Percentiles rank a stretch among this genome's conserved stretches.
Evolutionary conservation across 2,113 vertebrate genomes (phyloP).

Genomic region (Ceratotherium simum): DNA sequence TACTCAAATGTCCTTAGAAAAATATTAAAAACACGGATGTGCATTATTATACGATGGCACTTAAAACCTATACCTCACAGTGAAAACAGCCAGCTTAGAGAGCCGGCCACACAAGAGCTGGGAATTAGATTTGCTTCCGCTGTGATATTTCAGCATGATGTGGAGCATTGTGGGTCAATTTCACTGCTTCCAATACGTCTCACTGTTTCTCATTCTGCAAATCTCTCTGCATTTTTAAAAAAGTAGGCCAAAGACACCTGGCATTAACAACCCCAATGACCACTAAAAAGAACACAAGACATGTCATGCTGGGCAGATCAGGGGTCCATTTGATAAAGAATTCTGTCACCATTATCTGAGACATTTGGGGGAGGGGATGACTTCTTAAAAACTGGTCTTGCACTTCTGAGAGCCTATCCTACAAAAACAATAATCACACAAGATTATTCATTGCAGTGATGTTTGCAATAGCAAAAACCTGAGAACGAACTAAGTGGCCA

Average conservation of each 20-base stretch:
- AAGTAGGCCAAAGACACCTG: neutral
- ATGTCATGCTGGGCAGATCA: neutral
- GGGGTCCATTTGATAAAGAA: neutral
- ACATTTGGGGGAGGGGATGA: neutral
- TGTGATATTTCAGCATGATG: neutral
- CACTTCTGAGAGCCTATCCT: neutral
- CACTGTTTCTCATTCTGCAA: neutral
- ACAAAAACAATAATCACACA: neutral
- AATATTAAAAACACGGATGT: conserved; percentile 45
- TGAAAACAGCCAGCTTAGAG: neutral
- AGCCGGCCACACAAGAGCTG: neutral
- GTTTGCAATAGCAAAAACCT: conserved; percentile 10
- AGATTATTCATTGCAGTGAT: neutral
- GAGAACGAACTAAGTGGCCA: neutral
- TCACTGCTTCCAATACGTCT: neutral
- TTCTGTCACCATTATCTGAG: neutral
- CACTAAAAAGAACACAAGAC: neutral
- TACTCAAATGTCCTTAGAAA: conserved; percentile 58
- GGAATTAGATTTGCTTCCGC: neutral
- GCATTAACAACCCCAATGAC: neutral
- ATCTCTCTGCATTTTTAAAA: neutral
- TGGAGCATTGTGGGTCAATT: neutral
- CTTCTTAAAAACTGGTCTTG: neutral
- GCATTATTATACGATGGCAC: neutral
- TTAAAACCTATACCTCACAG: conserved; percentile 47